Evolutionary conservation across 2,797 vertebrate genomes (phyloP).

Genomic region (Tapera naevia): DNA sequence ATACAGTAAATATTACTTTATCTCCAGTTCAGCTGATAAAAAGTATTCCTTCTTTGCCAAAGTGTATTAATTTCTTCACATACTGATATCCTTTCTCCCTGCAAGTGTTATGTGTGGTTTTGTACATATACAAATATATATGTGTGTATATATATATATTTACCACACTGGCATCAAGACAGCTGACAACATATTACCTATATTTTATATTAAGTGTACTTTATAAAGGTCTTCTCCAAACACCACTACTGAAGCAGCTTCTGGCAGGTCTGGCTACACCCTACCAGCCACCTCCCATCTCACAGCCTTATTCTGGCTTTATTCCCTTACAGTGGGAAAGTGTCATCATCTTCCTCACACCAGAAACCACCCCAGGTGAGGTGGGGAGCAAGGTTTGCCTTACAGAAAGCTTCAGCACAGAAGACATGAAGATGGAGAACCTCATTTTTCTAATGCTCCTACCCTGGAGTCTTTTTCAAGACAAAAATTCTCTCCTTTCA

Average conservation of each 20-base stretch:
- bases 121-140: too few species aligned
- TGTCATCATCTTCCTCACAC: rapidly evolving
- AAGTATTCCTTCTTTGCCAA: background rate
- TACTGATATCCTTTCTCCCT: background rate
- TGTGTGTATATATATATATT: too few species aligned
- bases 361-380: background rate
- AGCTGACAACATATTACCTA: rapidly evolving
- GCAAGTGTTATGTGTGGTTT: background rate
- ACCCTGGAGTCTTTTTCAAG: background rate
- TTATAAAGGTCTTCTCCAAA: background rate
- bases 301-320: background rate
- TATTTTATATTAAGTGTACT: background rate
- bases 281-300: background rate
- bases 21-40: background rate
- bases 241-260: too few species aligned
- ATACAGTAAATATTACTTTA: too few species aligned
- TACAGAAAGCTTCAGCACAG: background rate
- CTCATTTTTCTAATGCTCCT: background rate
- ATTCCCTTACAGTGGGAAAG: background rate
- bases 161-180: background rate
- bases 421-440: background rate
- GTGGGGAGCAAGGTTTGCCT: background rate
- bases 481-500: background rate
- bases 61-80: background rate
- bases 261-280: background rate